Evolutionary conservation across 1,140 invertebrate species (phyloP), one percentile per base, ranked within the genome.

Genomic region (Hirudo medicinalis): DNA sequence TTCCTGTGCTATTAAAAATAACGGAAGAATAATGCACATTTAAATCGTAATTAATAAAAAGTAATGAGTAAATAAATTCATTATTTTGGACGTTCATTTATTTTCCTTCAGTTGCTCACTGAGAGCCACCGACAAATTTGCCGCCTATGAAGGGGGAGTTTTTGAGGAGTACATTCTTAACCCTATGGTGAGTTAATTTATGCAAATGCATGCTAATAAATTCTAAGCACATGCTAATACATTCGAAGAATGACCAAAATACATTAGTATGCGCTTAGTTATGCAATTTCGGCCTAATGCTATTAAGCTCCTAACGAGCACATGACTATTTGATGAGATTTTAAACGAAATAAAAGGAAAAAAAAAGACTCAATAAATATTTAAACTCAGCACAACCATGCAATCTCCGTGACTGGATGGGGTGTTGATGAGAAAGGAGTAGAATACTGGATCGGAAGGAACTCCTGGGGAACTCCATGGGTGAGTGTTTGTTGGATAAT

Each of bases 401-500:
- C 85, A 54, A 77, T 85, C 15, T 84, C 83, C 9, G 81, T 85
- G 5, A 80, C 76, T 67, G 84, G 84, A 43, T 85, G 84, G 84
- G 84, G 84, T 22, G 80, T 83, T 40, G 81, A 84, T 74, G 74
- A 75, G 25, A 78, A 76, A 43, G 81, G 81, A 67, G 75, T 74
- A 25, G 84, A 85, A 74, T 85, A 81, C 75, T 85, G 84, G 84
- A 81, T 85, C 74, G 83, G 81, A 6, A 76, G 84, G 66, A 85
- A 85, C 75, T 82, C 79, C 27, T 85, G 84, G 84, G 84, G 84
- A 71, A 76, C 80, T 60, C 82, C 82, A 66, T 85, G 84, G 84
- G 83, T 83, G 76, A 75, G 71, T 36, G 32, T 36, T 36, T 36
- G 32, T 49, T 49, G 43, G 13, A 49, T 11, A 9, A 49, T 49